Base-by-base conservation (phyloP, 2,888 invertebrate genomes). In the Chrysopilus asiliformis region DNA sequence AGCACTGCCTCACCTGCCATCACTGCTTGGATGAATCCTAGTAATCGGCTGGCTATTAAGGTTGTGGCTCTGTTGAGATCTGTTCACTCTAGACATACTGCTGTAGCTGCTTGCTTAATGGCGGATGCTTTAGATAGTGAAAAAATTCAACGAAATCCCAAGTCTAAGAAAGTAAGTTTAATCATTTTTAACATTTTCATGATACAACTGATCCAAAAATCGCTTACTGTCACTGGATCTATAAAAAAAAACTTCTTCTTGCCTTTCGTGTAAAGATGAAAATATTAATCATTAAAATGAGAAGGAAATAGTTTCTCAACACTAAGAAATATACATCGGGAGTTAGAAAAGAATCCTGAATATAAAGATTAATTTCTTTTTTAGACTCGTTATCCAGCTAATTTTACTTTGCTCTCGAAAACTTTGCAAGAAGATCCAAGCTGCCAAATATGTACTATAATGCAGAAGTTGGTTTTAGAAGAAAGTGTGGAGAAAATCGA, bases 11-110 rank as follows among this genome's bases (percentile, higher is more conserved):
- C 93, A 1, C 94, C 95, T 0, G 90, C 93, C 0, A 94, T 95
- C 49, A 91, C 91, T 55, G 93, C 94, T 2, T 95, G 95, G 95
- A 81, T 95, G 79, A 93, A 91, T 68, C 93, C 94, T 0, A 80
- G 84, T 58, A 91, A 93, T 66, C 72, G 90, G 13, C 73, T 94
- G 41, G 84, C 90, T 32, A 83, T 85, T 42, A 74, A 85, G 47
- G 78, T 84, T 32, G 81, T 86, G 20, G 76, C 82, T 37, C 71
- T 91, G 67, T 74, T 85, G 48, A 71, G 84, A 26, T 79, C 80
- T 2, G 72, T 84, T 64, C 84, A 85, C 43, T 69, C 81, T 31
- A 67, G 87, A 36, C 76, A 81, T 18, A 83, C 86, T 3, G 86
- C 89, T 13, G 82, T 90, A 10, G 81, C 93, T 39, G 93, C 93